Evolutionary conservation across 1,140 invertebrate genomes (phyloP).

Genomic region (Mesaphorura yosii): DNA sequence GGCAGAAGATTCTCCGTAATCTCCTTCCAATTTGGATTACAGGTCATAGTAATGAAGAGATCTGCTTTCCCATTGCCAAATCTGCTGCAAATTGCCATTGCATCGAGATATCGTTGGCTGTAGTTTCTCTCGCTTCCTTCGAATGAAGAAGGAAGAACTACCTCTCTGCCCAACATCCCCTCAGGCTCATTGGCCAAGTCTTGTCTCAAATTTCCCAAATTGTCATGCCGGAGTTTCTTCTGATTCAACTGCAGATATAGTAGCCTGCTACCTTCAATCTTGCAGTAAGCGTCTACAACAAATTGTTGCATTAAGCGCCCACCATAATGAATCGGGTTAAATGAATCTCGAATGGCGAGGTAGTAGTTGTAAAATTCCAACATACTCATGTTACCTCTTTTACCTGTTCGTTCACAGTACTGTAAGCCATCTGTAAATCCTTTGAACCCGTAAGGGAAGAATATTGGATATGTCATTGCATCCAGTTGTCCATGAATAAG

Average conservation of each 20-base stretch:
- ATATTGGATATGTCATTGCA: slow-evolving; percentile 39
- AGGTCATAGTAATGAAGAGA: slow-evolving; percentile 41
- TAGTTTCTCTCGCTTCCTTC: slow-evolving; percentile 33
- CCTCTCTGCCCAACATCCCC: slow-evolving; percentile 3
- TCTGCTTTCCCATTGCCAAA: slow-evolving; percentile 39
- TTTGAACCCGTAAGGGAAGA: slow-evolving; percentile 39
- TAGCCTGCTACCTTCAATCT: slow-evolving; percentile 31
- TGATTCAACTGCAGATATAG: slow-evolving; percentile 32
- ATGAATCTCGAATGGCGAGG: slow-evolving; percentile 34
- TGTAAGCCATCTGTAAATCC: too few relatives aligned
- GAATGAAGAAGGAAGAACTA: slow-evolving; percentile 26
- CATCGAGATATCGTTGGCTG: slow-evolving; percentile 36
- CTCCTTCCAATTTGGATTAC: slow-evolving; percentile 39
- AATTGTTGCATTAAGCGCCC: slow-evolving; percentile 33
- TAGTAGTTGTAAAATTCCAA: slow-evolving; percentile 37
- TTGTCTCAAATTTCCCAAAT: slow-evolving; percentile 29
- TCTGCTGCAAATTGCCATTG: slow-evolving; percentile 35
- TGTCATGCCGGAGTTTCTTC: slow-evolving; percentile 29
- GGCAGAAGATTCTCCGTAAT: slow-evolving; percentile 31
- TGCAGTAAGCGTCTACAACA: slow-evolving; percentile 33
- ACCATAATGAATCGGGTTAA: slow-evolving; percentile 17
- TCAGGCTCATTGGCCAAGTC: slow-evolving; percentile 6
- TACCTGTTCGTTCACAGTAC: not conserved
- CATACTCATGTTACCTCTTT: slow-evolving; percentile 32
- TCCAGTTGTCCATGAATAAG: slow-evolving; percentile 32